A percentile compares a stretch with the other conserved stretches of the same genome.
These are phyloP conservation scores for Criorhina ranunculi DNA, from an alignment of 2,888 invertebrate genomes.

Conservation along the genomic window DNA sequence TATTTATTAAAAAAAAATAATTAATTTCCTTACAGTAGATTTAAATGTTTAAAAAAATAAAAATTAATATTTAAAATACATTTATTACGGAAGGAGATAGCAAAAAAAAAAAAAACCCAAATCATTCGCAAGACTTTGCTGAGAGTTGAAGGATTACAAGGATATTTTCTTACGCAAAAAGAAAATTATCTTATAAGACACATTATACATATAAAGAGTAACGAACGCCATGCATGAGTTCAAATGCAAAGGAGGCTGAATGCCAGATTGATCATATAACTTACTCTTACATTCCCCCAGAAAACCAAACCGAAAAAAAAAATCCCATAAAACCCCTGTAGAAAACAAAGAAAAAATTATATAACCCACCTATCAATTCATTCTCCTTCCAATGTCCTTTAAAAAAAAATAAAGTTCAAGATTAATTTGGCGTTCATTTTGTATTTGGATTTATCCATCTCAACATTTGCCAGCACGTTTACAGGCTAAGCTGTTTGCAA, in stretches of 20 bases:
- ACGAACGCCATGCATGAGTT: slow-evolving; percentile 61
- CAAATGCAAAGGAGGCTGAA: slow-evolving; percentile 72
- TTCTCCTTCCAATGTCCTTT: background rate
- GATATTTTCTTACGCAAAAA: slow-evolving; percentile 14
- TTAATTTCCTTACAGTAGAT: too few relatives aligned
- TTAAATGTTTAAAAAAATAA: background rate
- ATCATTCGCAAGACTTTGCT: slow-evolving; percentile 17
- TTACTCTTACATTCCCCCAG: slow-evolving; percentile 10
- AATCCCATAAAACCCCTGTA: too few relatives aligned
- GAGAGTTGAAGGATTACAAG: slow-evolving; percentile 30
- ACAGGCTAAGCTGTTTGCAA: slow-evolving; percentile 7
- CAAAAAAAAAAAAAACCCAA: too few relatives aligned
- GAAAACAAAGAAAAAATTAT: slow-evolving; percentile 9
- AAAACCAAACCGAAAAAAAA: background rate
- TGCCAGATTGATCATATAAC: slow-evolving; percentile 57
- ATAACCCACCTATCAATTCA: background rate
- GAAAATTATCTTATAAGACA: slow-evolving; percentile 4
- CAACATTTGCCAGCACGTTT: slow-evolving; percentile 26
- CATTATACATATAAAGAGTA: too few relatives aligned
- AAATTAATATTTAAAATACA: slow-evolving; percentile 74
- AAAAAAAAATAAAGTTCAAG: slow-evolving; percentile 16
- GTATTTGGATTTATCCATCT: slow-evolving; percentile 59
- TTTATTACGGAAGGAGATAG: slow-evolving; percentile 53
- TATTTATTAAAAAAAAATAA: slow-evolving; percentile 41
- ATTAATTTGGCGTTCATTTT: slow-evolving; percentile 70